These are phyloP conservation scores for Dicerorhinus sumatrensis DNA, from an alignment of 2,113 vertebrate genomes.

Conservation along the genomic window DNA sequence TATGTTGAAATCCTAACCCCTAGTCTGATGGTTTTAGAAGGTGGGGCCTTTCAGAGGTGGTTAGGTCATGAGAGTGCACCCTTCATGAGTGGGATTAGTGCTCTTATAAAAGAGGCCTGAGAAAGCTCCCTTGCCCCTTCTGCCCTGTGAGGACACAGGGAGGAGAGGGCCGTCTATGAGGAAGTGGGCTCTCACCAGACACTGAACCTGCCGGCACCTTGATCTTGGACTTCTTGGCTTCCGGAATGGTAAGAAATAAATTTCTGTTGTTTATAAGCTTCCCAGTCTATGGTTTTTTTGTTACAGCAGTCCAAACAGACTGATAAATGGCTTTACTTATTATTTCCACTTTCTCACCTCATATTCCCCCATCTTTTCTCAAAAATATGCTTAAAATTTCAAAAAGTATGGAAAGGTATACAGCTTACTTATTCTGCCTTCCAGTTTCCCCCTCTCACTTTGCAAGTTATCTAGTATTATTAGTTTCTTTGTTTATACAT, in stretches of 20 bases:
- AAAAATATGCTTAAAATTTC: not conserved
- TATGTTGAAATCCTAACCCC: not conserved
- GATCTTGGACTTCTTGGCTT: not conserved
- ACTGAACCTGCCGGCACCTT: not conserved
- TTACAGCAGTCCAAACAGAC: not conserved
- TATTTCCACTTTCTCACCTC: not conserved
- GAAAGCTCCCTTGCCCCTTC: too few relatives aligned
- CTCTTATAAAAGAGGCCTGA: too few relatives aligned
- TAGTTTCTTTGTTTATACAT: not conserved
- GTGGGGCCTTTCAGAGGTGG: not conserved
- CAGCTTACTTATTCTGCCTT: not conserved
- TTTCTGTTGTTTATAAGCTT: not conserved
- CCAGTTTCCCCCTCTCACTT: not conserved
- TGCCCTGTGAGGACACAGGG: too few relatives aligned
- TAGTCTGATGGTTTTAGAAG: not conserved
- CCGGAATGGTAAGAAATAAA: not conserved
- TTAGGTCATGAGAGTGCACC: not conserved
- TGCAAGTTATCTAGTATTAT: not conserved
- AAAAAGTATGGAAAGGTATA: not conserved
- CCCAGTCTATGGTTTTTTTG: not conserved
- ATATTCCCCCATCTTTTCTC: not conserved
- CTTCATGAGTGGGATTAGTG: not conserved
- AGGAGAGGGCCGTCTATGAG: not conserved
- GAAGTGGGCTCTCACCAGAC: not conserved
- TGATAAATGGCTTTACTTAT: not conserved